Evolutionary conservation across 2,113 vertebrate genomes (phyloP), one percentile per base, ranked within the genome.

Genomic region (Boleophthalmus pectinirostris): DNA sequence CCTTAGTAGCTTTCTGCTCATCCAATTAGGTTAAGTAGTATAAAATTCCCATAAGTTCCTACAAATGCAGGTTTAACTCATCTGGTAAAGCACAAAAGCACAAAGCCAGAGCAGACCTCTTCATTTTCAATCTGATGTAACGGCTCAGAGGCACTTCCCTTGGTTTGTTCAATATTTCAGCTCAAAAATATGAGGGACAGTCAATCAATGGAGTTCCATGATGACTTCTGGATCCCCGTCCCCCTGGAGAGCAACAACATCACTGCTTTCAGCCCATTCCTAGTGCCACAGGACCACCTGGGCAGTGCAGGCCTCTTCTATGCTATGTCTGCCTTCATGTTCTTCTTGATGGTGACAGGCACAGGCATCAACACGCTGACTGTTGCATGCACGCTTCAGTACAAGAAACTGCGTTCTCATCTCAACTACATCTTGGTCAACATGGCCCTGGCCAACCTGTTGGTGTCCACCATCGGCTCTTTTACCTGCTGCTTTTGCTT

Each of bases 391-490:
- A 93, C 93, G 14, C 54, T 77, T 74, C 79, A 91, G 64, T 93
- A 90, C 83, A 94, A 93, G 91, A 94, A 95, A 84, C 90, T 95
- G 1, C 83, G 92, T 4, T 94, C 93, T 16, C 93, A 93, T 70
- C 93, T 95, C 57, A 95, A 94, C 92, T 94, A 94, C 92, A 94
- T 95, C 88, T 86, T 95, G 80, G 92, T 94, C 33, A 95, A 95
- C 89, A 33, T 94, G 87, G 90, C 93, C 0, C 33, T 92, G 18
- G 72, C 94, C 18, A 94, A 95, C 85, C 89, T 95, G n/a, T 18
- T 94, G 0, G 93, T 94, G 0, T 57, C 93, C 56, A 54, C 67
- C 18, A 49, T 91, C 3, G 94, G 93, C 38, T 94, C 92, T 69
- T 92, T 89, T 81, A 88, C 92, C 9, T 89, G 91, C 80, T 91